Evolutionary conservation across 2,888 invertebrate species (phyloP).

Genomic region (Luperina nickerlii): DNA sequence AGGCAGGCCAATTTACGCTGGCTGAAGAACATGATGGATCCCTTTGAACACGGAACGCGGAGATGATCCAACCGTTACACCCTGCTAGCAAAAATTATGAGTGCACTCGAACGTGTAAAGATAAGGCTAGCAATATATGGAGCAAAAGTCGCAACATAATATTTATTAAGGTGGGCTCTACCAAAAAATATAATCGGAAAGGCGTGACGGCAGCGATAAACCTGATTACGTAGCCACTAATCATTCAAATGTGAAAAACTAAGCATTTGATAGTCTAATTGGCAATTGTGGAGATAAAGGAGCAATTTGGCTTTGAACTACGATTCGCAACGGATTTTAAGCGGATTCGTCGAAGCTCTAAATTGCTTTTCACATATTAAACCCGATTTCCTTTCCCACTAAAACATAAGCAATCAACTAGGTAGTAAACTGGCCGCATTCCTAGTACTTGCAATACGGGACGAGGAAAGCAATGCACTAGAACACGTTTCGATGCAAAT

Average conservation of each 20-base stretch:
- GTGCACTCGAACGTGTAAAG: conserved; percentile 78
- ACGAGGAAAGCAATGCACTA: conserved; percentile 77
- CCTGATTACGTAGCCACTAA: conserved; percentile 58
- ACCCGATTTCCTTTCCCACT: conserved; percentile 65
- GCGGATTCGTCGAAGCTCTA: conserved; percentile 67
- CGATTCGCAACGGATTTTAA: conserved; percentile 65
- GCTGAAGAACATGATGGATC: conserved; percentile 72
- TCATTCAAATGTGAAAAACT: conserved; percentile 64
- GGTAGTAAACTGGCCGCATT: conserved; percentile 73
- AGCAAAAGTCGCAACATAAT: conserved; percentile 42
- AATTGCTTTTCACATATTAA: conserved; percentile 65
- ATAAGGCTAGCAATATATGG: conserved; percentile 71
- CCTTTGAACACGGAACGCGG: conserved; percentile 73
- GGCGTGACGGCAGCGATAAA: conserved; percentile 38
- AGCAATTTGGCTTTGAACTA: conserved; percentile 70
- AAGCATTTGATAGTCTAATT: conserved; percentile 70
- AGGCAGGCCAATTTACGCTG: conserved; percentile 70
- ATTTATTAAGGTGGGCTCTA: conserved; percentile 23
- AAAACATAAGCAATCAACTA: conserved; percentile 70
- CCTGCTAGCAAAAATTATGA: conserved; percentile 76
- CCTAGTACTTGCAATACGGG: conserved; percentile 71
- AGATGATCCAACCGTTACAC: conserved; percentile 77
- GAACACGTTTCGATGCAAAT: conserved; percentile 86
- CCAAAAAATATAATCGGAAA: conserved; percentile 15
- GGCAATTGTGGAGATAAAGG: conserved; percentile 72